Percentiles rank a stretch among this genome's conserved stretches.
phyloP scores from a whole-genome alignment of 2,113 vertebrate species.

The Pithys albifrons region DNA sequence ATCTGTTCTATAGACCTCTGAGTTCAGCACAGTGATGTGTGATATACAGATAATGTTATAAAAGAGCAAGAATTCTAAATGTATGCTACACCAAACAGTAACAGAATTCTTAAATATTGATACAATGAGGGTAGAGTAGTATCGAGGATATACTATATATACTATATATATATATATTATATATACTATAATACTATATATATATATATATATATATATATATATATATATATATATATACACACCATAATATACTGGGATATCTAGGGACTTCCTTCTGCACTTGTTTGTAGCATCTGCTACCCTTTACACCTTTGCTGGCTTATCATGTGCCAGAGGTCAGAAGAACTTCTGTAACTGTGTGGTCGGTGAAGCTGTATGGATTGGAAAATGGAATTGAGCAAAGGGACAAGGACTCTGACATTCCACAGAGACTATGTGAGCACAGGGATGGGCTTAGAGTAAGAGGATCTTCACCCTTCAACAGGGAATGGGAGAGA shows the following conservation, averaged over 20 bases:
- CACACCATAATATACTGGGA: background rate
- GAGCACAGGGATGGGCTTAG: background rate
- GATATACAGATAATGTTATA: background rate
- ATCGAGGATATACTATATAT: too few relatives aligned
- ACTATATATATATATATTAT: too few relatives aligned
- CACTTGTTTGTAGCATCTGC: background rate
- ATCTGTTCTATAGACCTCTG: background rate
- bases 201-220: too few relatives aligned
- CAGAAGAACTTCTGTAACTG: background rate
- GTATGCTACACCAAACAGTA: background rate
- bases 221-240: too few relatives aligned
- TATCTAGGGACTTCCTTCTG: background rate
- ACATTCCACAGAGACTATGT: background rate
- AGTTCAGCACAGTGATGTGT: background rate
- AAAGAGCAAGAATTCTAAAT: background rate
- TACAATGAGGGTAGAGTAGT: background rate
- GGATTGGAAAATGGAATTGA: background rate
- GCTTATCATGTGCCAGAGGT: accelerated
- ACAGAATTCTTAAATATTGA: background rate
- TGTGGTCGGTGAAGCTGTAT: background rate
- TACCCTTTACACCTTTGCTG: background rate
- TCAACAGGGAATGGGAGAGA: accelerated
- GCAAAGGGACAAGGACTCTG: background rate
- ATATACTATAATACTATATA: too few relatives aligned
- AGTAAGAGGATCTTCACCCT: background rate